Evolutionary conservation across 1,140 invertebrate species (phyloP), one percentile per base, ranked within the genome.

Genomic region (Ceratitis capitata): DNA sequence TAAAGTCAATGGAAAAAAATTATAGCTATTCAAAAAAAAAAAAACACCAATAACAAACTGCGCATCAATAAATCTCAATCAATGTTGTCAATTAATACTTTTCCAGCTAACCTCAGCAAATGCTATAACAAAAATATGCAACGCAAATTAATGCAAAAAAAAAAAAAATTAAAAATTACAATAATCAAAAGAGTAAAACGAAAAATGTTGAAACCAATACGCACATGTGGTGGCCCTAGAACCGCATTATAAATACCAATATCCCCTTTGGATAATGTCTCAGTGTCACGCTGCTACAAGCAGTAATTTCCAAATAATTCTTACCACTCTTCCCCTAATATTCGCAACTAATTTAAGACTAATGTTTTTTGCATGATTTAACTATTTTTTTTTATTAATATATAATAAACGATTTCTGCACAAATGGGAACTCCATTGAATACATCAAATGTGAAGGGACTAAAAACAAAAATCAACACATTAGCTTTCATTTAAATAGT

Each of bases 1-100:
- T 91, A 91, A 86, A 89, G 86, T 85, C 84, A 85, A 35, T 39
- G 26, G 61, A 29, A 35, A 16, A 39, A 42, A 53, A 53, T 6
- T 14, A 23, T 19, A 69, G 45, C 26, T 29, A n/a, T 12, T 83
- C 5, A 49, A 83, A 85, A 47, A 14, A 82, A 45, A 83, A 5
- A 16, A 10, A 45, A 42, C 35, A n/a, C n/a, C n/a, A n/a, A n/a
- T n/a, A n/a, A n/a, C n/a, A n/a, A n/a, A n/a, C n/a, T n/a, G n/a
- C n/a, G n/a, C n/a, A n/a, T 19, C 39, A 69, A 69, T 35, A 69
- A 74, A 74, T 0, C 7, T n/a, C 4, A 39, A 26, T 78, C 42
- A 78, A 78, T 78, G 39, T 78, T 19, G 69, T 78, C 9, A 19
- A 78, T 78, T 78, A 78, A 78, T 45, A 45, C 32, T 47, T n/a